Evolutionary conservation across 1,140 invertebrate genomes (phyloP).

Genomic region (Drosophila pallidifrons): DNA sequence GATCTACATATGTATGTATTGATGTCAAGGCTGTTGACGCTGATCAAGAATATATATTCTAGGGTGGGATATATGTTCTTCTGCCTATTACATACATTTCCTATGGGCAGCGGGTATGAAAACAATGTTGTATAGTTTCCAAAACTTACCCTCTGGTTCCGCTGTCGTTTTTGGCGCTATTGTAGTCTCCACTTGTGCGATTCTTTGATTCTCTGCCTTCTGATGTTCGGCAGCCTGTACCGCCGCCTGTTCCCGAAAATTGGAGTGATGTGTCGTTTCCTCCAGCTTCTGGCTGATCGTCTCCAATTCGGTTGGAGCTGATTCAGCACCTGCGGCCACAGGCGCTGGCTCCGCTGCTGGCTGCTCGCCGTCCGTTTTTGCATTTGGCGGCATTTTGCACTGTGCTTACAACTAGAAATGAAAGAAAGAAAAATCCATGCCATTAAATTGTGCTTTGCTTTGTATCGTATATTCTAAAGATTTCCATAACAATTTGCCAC

Average conservation of each 20-base stretch:
- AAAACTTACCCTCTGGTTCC: slow-evolving; percentile 69
- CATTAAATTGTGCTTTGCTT: too few species aligned
- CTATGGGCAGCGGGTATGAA: too few species aligned
- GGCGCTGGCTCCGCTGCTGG: slow-evolving; percentile 62
- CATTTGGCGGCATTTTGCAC: slow-evolving; percentile 81
- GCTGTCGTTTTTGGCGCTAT: slow-evolving; percentile 70
- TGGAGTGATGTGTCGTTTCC: slow-evolving; percentile 71
- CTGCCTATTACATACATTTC: too few species aligned
- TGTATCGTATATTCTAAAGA: too few species aligned
- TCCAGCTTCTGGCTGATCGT: slow-evolving; percentile 69
- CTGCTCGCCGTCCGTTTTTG: slow-evolving; percentile 65
- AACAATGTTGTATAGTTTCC: too few species aligned
- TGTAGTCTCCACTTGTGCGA: slow-evolving; percentile 73
- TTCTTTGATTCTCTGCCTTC: slow-evolving; percentile 72
- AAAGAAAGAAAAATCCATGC: background rate
- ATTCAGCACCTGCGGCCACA: slow-evolving; percentile 40
- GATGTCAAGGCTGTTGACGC: too few species aligned
- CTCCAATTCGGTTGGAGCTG: slow-evolving; percentile 58
- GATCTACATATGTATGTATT: too few species aligned
- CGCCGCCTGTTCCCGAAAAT: slow-evolving; percentile 63
- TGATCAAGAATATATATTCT: too few species aligned
- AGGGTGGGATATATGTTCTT: too few species aligned
- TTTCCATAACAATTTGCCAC: background rate
- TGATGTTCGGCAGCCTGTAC: slow-evolving; percentile 50
- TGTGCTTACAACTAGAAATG: slow-evolving; percentile 51